Percentiles rank a stretch among this genome's conserved stretches.
phyloP scores from a whole-genome alignment of 2,888 invertebrate genomes.

The Drosophila robusta region DNA sequence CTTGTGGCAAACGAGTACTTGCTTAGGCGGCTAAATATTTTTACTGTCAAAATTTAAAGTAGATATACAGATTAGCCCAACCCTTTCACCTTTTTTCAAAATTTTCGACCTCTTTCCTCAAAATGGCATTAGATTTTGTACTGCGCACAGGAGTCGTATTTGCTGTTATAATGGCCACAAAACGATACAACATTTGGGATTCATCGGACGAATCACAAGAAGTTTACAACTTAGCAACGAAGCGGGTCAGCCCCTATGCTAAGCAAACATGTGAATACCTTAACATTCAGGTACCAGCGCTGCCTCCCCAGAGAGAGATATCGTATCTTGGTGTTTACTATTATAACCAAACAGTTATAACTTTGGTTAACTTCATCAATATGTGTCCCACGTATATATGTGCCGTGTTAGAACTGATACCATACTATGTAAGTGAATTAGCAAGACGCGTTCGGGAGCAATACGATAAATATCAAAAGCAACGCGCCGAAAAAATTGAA shows the following conservation, averaged over 20 bases:
- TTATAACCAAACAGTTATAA: conserved; percentile 54
- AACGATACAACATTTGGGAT: conserved; percentile 54
- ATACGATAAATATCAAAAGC: conserved; percentile 25
- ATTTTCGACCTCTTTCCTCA: background rate
- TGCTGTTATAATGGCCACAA: conserved; percentile 53
- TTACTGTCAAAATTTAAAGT: conserved; percentile 41
- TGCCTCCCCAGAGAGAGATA: conserved; percentile 56
- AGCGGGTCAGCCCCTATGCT: conserved; percentile 40
- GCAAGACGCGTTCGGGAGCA: background rate
- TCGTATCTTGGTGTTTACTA: conserved; percentile 51
- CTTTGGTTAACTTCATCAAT: conserved; percentile 42
- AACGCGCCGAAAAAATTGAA: conserved; percentile 20
- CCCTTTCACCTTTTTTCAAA: background rate
- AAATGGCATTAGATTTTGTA: conserved; percentile 51
- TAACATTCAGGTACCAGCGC: conserved; percentile 52
- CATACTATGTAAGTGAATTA: conserved; percentile 19
- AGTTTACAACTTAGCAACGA: conserved; percentile 34
- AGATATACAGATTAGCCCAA: background rate
- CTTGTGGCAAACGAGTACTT: conserved; percentile 49
- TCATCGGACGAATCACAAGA: conserved; percentile 41
- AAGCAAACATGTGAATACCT: conserved; percentile 39
- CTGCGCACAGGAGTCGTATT: conserved; percentile 58
- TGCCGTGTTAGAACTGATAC: conserved; percentile 26
- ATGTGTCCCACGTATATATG: conserved; percentile 42
- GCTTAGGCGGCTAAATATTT: conserved; percentile 19